Conservation (phyloP, 92 coral and sea anemone genomes). For the Scolanthus callimorphus region DNA sequence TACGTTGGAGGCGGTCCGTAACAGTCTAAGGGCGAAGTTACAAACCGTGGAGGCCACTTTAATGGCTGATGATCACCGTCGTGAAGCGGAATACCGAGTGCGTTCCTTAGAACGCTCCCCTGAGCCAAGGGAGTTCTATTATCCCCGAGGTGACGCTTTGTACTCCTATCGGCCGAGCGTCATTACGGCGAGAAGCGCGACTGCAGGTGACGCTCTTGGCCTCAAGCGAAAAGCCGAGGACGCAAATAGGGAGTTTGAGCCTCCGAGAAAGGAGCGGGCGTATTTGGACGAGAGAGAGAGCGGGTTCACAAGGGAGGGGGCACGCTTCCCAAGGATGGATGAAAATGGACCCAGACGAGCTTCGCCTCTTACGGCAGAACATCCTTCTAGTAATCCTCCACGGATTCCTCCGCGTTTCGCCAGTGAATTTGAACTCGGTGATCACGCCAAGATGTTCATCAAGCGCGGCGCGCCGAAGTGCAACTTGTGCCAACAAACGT, state of each 20-base stretch:
- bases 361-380: background rate
- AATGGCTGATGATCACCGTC: slow-evolving; percentile 13
- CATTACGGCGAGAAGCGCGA: slow-evolving; percentile 19
- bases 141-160: slow-evolving; percentile 2
- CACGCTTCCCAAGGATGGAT: background rate
- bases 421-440: slow-evolving; percentile 13
- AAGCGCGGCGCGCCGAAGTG: slow-evolving; percentile 67
- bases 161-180: slow-evolving; percentile 15
- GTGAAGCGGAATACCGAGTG: slow-evolving; percentile 2
- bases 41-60: slow-evolving; percentile 23
- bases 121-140: background rate
- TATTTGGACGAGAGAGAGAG: slow-evolving; percentile 1
- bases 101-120: background rate
- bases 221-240: slow-evolving; percentile 29
- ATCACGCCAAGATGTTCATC: slow-evolving; percentile 37
- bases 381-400: background rate
- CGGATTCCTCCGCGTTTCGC: background rate
- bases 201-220: background rate
- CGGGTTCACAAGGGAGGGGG: background rate
- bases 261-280: slow-evolving; percentile 1
- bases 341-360: background rate
- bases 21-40: slow-evolving; percentile 21
- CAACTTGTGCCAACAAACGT: slow-evolving; percentile 78
- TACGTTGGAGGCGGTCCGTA: slow-evolving; percentile 25
- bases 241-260: slow-evolving; percentile 28